These are phyloP conservation scores for Apotomis capreana DNA, from an alignment of 2,888 invertebrate species.

Conservation along the genomic window DNA sequence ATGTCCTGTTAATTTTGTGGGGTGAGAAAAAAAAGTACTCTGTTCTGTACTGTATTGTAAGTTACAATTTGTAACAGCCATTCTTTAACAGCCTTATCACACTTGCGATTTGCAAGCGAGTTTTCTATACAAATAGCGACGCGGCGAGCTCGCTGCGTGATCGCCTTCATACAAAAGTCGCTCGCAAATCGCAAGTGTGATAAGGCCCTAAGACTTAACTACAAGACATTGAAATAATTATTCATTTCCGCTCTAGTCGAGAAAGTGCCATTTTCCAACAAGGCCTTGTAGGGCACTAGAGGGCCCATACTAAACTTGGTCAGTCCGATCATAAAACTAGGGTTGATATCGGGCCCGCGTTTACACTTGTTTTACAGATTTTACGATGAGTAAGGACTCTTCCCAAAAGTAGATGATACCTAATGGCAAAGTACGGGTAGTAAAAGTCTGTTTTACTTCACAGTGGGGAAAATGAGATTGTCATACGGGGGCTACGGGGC, in stretches of 20 bases:
- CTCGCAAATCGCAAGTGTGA: no score
- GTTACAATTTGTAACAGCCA: no score
- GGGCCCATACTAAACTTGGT: constrained; percentile 22
- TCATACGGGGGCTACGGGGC: neutral
- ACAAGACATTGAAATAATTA: neutral
- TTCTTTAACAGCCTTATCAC: no score
- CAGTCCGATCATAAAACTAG: constrained; percentile 29
- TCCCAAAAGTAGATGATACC: neutral
- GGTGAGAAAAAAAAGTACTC: no score
- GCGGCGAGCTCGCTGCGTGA: no score
- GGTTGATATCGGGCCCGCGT: constrained; percentile 13
- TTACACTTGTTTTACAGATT: constrained; percentile 30
- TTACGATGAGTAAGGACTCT: constrained; percentile 26
- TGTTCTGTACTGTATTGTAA: no score
- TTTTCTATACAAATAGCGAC: no score
- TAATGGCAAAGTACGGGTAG: neutral
- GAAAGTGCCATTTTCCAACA: neutral
- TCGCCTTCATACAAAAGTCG: no score
- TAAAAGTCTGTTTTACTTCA: neutral
- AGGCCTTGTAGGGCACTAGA: constrained; percentile 11
- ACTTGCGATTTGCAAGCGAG: no score
- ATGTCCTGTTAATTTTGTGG: no score
- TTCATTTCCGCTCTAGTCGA: constrained; percentile 7
- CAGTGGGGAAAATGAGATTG: neutral
- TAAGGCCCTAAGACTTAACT: neutral